Percentiles rank a stretch among this genome's conserved stretches.
phyloP scores from a whole-genome alignment of 2,113 vertebrate species.

The Terrapene triunguis region DNA sequence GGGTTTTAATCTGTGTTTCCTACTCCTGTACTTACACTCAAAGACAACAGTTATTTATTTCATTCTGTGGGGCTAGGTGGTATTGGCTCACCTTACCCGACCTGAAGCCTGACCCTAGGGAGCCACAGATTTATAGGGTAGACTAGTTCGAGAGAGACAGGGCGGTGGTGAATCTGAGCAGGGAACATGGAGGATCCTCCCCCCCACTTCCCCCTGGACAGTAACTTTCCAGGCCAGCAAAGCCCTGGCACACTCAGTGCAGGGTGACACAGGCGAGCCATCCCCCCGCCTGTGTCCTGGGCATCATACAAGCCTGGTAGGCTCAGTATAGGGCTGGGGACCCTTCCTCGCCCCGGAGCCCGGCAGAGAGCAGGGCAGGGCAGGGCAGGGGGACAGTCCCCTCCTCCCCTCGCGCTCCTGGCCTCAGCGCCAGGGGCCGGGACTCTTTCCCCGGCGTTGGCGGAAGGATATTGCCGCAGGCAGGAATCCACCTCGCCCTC shows the following conservation, averaged over 20 bases:
- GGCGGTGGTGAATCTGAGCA: neutral
- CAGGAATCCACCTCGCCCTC: slow-evolving; percentile 95
- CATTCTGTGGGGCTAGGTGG: neutral
- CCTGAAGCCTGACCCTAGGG: neutral
- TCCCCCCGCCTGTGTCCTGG: neutral
- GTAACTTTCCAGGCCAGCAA: neutral
- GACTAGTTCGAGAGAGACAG: neutral
- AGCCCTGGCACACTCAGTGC: neutral
- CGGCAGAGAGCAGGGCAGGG: too few species aligned
- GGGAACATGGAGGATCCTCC: neutral
- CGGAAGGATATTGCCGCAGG: slow-evolving; percentile 96
- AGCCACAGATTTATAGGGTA: neutral
- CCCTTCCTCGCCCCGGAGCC: neutral
- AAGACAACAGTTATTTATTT: neutral
- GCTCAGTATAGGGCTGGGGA: neutral
- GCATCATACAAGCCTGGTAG: neutral
- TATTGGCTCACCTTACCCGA: neutral
- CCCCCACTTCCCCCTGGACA: too few species aligned
- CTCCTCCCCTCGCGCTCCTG: neutral
- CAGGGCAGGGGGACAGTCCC: neutral
- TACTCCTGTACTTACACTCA: neutral
- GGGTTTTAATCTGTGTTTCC: neutral
- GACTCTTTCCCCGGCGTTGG: neutral
- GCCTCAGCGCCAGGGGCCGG: neutral
- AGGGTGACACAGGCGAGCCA: neutral